Percentiles rank a stretch among this genome's conserved stretches.
Evolutionary conservation across 2,113 vertebrate species (phyloP).

Genomic region (Euleptes europaea): DNA sequence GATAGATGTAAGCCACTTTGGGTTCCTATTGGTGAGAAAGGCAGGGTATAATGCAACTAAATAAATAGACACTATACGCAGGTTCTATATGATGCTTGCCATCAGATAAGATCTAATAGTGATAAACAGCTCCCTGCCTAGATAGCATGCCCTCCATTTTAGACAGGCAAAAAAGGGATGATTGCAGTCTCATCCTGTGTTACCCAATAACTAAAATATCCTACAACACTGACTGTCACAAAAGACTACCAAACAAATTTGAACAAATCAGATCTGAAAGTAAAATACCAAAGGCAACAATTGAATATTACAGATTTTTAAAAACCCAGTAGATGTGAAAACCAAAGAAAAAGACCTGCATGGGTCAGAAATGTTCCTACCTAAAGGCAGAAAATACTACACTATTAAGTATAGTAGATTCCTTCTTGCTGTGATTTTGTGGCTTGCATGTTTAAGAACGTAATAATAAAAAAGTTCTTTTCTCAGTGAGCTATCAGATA

Average conservation of each 20-base stretch:
- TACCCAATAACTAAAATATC: neutral
- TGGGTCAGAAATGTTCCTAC: neutral
- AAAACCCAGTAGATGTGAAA: neutral
- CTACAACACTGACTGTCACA: neutral
- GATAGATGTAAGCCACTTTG: too few relatives aligned
- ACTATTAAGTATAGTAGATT: neutral
- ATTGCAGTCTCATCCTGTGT: neutral
- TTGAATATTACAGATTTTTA: neutral
- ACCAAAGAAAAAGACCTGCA: neutral
- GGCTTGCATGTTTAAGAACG: neutral
- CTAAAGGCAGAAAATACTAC: neutral
- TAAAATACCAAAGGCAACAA: neutral
- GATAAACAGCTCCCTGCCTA: too few relatives aligned
- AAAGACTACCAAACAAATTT: neutral
- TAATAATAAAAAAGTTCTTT: neutral
- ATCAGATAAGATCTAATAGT: too few relatives aligned
- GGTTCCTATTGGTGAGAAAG: too few relatives aligned
- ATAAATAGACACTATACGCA: too few relatives aligned
- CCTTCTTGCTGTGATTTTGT: neutral
- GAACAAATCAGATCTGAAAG: neutral
- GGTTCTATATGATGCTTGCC: too few relatives aligned
- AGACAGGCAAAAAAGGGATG: neutral
- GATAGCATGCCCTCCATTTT: neutral
- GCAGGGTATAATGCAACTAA: too few relatives aligned
- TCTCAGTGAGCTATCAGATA: neutral